Conservation (phyloP, 37 sponge, comb jelly and placozoan species). For the Bolinopsis microptera region DNA sequence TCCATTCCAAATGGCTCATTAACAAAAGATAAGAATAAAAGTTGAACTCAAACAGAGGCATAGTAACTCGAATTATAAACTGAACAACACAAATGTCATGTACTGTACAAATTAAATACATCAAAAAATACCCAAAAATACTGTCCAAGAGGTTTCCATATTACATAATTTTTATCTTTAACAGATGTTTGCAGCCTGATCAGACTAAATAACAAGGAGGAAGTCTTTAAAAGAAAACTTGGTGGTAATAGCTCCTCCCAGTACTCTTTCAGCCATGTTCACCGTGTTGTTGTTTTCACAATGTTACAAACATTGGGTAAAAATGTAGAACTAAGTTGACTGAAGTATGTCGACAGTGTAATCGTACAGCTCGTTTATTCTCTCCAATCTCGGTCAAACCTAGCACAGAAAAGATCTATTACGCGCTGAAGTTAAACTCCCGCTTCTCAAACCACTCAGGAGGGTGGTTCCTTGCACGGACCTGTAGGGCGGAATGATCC, state of each 20-base stretch:
- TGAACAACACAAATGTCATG: no score
- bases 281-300: background rate
- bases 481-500: conserved; percentile 17
- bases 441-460: conserved; percentile 54
- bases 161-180: background rate
- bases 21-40: no score
- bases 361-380: background rate
- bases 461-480: conserved; percentile 24
- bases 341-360: background rate
- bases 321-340: background rate
- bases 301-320: conserved; percentile 28
- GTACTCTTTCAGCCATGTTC: background rate
- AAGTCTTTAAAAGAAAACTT: background rate
- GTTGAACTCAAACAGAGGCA: no score
- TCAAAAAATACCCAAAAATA: background rate
- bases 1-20: no score
- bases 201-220: background rate
- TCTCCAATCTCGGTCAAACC: conserved; percentile 19
- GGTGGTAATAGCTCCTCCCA: background rate
- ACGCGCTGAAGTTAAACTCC: conserved; percentile 7
- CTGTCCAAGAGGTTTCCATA: background rate
- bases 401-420: no score
- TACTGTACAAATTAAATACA: no score
- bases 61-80: no score
- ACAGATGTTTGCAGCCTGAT: background rate